These are phyloP conservation scores for Trichomycterus rosablanca DNA, from an alignment of 2,113 vertebrate species.

Conservation along the genomic window DNA sequence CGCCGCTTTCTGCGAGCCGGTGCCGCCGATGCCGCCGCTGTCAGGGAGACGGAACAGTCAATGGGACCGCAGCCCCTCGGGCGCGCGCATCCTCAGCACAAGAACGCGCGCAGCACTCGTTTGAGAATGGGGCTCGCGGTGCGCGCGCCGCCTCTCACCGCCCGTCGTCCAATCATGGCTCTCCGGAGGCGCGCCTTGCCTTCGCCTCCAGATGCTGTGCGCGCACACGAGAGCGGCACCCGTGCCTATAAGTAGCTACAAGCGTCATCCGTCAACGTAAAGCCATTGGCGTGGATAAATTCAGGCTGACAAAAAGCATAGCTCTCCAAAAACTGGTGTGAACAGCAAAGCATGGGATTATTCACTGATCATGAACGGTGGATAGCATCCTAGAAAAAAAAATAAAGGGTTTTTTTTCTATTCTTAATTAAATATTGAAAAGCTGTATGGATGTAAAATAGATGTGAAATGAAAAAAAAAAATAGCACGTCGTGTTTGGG, in stretches of 20 bases:
- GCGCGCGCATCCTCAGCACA: conserved; percentile 64
- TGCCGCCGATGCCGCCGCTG: conserved; percentile 68
- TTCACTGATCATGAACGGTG: no score
- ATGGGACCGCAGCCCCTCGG: conserved; percentile 78
- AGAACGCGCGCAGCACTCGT: conserved; percentile 68
- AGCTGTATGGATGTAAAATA: no score
- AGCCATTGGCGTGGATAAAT: neutral
- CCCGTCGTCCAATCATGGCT: conserved; percentile 48
- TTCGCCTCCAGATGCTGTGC: neutral
- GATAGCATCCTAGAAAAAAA: no score
- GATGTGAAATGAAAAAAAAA: no score
- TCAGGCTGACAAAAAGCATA: no score
- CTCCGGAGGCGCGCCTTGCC: conserved; percentile 29
- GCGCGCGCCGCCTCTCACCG: conserved; percentile 43
- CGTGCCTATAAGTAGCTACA: neutral
- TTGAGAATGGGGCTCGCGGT: conserved; percentile 71
- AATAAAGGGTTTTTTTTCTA: no score
- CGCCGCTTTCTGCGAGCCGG: conserved; percentile 54
- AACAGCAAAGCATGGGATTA: no score
- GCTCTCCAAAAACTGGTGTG: no score
- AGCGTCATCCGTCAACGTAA: conserved; percentile 7
- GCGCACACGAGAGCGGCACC: conserved; percentile 4
- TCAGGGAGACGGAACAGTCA: conserved; percentile 75
- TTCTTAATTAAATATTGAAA: no score
- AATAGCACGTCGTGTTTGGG: no score